Conservation (phyloP, 2,888 invertebrate species). For the Drosophila lutescens region DNA sequence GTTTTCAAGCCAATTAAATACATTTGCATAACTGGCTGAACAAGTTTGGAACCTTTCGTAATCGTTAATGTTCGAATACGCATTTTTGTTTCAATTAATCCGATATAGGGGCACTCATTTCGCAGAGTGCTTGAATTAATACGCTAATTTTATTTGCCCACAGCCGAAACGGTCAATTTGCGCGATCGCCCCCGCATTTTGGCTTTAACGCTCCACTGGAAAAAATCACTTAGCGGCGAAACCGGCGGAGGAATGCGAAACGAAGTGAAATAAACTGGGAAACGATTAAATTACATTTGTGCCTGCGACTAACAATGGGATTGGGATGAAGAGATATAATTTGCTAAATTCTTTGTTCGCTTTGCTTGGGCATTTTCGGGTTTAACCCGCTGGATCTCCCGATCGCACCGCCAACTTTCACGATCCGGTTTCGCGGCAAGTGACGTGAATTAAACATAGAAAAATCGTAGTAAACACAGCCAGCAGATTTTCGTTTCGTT, state of each 20-base stretch:
- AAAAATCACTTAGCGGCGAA: constrained; percentile 65
- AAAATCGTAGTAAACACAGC: constrained; percentile 29
- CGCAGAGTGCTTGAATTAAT: constrained; percentile 19
- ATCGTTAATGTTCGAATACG: background rate
- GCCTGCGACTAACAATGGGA: constrained; percentile 39
- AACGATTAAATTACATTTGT: constrained; percentile 60
- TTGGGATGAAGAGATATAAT: constrained; percentile 52
- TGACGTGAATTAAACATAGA: constrained; percentile 69
- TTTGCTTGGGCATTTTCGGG: constrained; percentile 49
- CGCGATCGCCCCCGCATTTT: constrained; percentile 19
- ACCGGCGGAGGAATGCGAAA: constrained; percentile 35
- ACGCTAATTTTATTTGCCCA: constrained; percentile 41
- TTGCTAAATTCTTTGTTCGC: constrained; percentile 61
- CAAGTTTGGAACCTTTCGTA: background rate
- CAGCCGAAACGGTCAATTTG: constrained; percentile 33
- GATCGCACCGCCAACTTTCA: constrained; percentile 65
- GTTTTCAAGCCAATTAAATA: background rate
- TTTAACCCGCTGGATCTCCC: constrained; percentile 59
- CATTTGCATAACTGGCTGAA: background rate
- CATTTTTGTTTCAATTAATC: constrained; percentile 9
- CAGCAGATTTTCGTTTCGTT: constrained; percentile 8
- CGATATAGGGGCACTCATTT: constrained; percentile 1
- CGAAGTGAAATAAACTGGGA: constrained; percentile 63
- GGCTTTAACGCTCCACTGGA: constrained; percentile 56
- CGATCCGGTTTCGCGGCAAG: constrained; percentile 60